Evolutionary conservation across 2,888 invertebrate genomes (phyloP).

Genomic region (Philereme transversata): DNA sequence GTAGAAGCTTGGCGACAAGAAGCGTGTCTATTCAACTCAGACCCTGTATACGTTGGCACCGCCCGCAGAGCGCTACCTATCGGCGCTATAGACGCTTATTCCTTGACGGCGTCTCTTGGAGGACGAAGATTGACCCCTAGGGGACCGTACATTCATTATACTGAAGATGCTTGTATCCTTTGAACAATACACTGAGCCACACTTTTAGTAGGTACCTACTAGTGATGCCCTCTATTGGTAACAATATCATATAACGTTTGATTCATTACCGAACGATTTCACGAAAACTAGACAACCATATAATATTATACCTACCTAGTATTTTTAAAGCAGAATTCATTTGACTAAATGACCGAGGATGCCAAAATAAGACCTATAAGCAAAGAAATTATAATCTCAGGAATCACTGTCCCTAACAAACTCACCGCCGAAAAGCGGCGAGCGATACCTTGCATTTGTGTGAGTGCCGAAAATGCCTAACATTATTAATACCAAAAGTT

Average conservation of each 20-base stretch:
- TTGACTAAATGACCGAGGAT: too few relatives aligned
- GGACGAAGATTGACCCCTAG: slow-evolving; percentile 91
- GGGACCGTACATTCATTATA: slow-evolving; percentile 91
- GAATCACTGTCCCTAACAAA: too few relatives aligned
- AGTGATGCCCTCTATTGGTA: neutral
- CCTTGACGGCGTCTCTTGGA: slow-evolving; percentile 94
- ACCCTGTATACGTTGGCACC: slow-evolving; percentile 92
- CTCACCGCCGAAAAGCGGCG: too few relatives aligned
- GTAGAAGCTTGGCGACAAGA: slow-evolving; percentile 94
- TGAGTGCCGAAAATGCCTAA: too few relatives aligned
- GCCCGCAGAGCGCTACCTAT: slow-evolving; percentile 93
- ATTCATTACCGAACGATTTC: too few relatives aligned
- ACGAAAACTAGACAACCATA: too few relatives aligned
- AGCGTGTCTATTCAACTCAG: slow-evolving; percentile 96
- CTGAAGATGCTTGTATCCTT: slow-evolving; percentile 98
- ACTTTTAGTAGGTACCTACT: neutral
- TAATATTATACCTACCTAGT: too few relatives aligned
- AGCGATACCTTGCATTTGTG: too few relatives aligned
- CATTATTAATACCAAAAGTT: too few relatives aligned
- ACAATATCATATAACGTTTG: neutral
- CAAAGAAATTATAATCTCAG: too few relatives aligned
- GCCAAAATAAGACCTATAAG: too few relatives aligned
- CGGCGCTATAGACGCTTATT: slow-evolving; percentile 92
- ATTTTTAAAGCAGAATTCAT: too few relatives aligned
- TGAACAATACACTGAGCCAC: slow-evolving; percentile 20